Conservation (phyloP, 2,113 vertebrate genomes). For the Abramis brama region DNA sequence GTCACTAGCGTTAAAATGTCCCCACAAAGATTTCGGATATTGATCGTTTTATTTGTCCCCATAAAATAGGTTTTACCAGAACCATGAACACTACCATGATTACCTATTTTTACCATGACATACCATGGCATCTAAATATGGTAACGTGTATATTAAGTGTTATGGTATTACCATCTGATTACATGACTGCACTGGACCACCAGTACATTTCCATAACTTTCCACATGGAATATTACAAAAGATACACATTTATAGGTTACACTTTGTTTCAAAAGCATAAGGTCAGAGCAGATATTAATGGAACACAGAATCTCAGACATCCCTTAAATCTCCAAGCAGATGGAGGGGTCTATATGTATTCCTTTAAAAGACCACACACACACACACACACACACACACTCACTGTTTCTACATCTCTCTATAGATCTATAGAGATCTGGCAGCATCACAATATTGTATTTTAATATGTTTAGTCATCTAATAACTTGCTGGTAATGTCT, state of each 20-base stretch:
- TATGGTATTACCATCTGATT: background rate
- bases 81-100: too few species aligned
- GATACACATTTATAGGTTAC: background rate
- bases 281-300: background rate
- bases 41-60: too few species aligned
- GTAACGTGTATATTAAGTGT: too few species aligned
- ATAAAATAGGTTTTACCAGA: too few species aligned
- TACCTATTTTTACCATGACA: too few species aligned
- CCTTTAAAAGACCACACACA: background rate
- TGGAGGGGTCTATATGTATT: background rate
- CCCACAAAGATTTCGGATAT: too few species aligned
- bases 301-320: background rate
- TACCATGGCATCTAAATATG: too few species aligned
- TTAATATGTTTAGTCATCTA: background rate
- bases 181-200: background rate
- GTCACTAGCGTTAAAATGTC: too few species aligned
- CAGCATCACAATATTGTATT: background rate
- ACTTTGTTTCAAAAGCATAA: background rate
- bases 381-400: too few species aligned
- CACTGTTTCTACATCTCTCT: background rate
- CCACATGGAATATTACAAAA: background rate
- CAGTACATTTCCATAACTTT: background rate
- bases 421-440: background rate
- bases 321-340: slow-evolving; percentile 13
- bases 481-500: background rate